phyloP scores from a whole-genome alignment of 23 tunicate species.

The Ascidia mentula region DNA sequence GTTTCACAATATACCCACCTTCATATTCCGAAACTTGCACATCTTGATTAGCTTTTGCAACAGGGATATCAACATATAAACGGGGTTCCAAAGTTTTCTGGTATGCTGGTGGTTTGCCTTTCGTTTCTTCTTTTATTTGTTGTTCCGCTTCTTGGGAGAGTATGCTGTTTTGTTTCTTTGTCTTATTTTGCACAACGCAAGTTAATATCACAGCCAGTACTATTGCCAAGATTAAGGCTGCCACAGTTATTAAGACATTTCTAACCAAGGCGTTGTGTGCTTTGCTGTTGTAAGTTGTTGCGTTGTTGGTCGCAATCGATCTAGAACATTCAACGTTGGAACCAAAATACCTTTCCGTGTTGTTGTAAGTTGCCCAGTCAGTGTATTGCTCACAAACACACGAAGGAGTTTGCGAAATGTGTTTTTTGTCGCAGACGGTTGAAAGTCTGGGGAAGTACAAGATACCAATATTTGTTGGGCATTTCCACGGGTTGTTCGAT shows the following conservation, averaged over 20 bases:
- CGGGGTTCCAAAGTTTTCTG: too few species aligned
- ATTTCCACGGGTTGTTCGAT: not conserved
- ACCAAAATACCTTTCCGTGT: too few species aligned
- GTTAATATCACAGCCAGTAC: not conserved
- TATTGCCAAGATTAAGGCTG: not conserved
- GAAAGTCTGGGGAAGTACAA: not conserved
- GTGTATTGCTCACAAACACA: not conserved
- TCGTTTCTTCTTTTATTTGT: too few species aligned
- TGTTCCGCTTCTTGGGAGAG: too few species aligned
- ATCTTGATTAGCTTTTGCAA: too few species aligned
- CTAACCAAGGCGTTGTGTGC: too few species aligned
- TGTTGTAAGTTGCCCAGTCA: too few species aligned
- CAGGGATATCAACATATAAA: too few species aligned
- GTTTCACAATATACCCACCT: slow-evolving; percentile 9
- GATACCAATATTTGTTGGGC: not conserved
- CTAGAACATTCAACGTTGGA: too few species aligned
- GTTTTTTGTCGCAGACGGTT: not conserved
- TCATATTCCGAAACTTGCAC: not conserved
- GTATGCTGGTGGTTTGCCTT: too few species aligned
- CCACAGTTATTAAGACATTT: not conserved
- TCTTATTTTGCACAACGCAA: not conserved
- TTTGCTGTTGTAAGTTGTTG: not conserved
- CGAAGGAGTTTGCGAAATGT: not conserved
- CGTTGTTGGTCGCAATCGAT: not conserved
- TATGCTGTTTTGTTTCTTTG: too few species aligned